Evolutionary conservation across 2,888 invertebrate species (phyloP).

Genomic region (Eupithecia insigniata): DNA sequence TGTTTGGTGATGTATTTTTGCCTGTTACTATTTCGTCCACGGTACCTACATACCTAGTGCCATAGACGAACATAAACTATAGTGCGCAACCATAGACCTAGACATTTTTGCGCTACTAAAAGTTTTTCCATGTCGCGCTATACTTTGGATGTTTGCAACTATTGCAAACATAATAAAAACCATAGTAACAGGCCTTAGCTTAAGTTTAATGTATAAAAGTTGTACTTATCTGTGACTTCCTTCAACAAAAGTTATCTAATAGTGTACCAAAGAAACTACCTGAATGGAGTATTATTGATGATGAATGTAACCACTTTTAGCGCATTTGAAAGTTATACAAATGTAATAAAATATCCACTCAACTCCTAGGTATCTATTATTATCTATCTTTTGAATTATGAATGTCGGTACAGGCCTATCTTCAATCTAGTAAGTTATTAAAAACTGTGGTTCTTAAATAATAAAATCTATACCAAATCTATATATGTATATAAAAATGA

Average conservation of each 20-base stretch:
- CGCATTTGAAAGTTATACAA: background rate
- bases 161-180: background rate
- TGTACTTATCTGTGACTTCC: constrained; percentile 39
- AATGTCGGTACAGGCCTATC: no score
- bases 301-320: constrained; percentile 4
- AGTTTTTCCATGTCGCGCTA: no score
- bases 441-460: no score
- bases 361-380: no score
- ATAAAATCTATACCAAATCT: no score
- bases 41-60: background rate
- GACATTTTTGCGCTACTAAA: no score
- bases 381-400: no score
- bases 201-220: constrained; percentile 53
- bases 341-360: background rate
- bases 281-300: background rate
- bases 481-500: no score
- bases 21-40: constrained; percentile 15
- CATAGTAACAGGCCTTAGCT: constrained; percentile 38
- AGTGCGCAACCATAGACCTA: background rate
- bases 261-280: constrained; percentile 5
- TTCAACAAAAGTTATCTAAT: constrained; percentile 22
- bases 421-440: no score
- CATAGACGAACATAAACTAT: no score
- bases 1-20: constrained; percentile 58
- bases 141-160: background rate